phyloP scores from a whole-genome alignment of 1,140 invertebrate species.

The Cotesia vestalis region DNA sequence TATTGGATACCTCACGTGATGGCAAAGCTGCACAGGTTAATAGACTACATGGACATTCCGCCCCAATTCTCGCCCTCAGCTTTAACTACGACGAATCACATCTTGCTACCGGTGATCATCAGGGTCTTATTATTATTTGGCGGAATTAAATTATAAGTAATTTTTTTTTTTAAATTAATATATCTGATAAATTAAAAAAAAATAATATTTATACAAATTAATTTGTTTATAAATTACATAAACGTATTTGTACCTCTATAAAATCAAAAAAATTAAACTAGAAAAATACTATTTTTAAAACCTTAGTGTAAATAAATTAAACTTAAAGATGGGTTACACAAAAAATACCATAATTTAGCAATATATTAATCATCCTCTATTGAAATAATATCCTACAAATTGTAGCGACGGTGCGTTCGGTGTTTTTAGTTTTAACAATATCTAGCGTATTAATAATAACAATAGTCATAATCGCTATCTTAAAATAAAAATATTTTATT shows the following conservation, averaged over 20 bases:
- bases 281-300: neutral
- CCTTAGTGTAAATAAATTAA: conserved; percentile 13
- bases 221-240: neutral
- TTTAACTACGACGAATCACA: conserved; percentile 92
- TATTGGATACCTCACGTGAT: conserved; percentile 81
- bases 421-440: conserved; percentile 17
- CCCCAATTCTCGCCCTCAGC: conserved; percentile 81
- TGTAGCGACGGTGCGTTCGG: conserved; percentile 36
- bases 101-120: conserved; percentile 83
- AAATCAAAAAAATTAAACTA: neutral
- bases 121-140: conserved; percentile 89
- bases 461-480: conserved; percentile 19
- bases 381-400: conserved; percentile 46
- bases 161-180: neutral
- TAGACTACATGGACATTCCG: conserved; percentile 85
- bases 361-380: conserved; percentile 52
- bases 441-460: neutral
- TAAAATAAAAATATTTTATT: no score
- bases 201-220: conserved; percentile 10
- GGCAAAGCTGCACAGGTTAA: conserved; percentile 78
- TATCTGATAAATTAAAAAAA: no score
- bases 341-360: conserved; percentile 41
- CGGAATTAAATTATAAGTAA: conserved; percentile 59
- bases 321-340: neutral
- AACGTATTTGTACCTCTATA: no score